Percentiles rank a stretch among this genome's conserved stretches.
phyloP scores from a whole-genome alignment of 2,888 invertebrate genomes.

The Drosophila borborema region DNA sequence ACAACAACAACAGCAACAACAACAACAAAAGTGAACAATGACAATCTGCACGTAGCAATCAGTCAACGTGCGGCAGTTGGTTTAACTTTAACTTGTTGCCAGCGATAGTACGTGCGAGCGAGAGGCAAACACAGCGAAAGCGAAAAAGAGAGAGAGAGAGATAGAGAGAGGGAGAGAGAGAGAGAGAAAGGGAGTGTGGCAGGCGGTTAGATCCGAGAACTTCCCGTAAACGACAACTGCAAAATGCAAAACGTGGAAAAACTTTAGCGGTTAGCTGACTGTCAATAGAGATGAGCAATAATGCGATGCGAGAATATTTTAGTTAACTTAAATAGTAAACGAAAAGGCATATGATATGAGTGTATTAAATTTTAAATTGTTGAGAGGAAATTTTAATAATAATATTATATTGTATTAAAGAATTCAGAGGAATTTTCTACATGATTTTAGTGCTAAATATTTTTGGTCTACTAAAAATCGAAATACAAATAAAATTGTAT shows the following conservation, averaged over 20 bases:
- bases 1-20: slow-evolving; percentile 21
- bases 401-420: neutral
- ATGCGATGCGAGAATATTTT: slow-evolving; percentile 42
- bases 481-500: too few species aligned
- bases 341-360: neutral
- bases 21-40: slow-evolving; percentile 72
- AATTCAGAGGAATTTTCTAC: neutral
- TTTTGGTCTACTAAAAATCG: too few species aligned
- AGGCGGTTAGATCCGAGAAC: slow-evolving; percentile 38
- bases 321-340: too few species aligned
- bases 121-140: neutral
- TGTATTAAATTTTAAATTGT: neutral
- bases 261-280: slow-evolving; percentile 52
- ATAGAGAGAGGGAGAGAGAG: slow-evolving; percentile 6
- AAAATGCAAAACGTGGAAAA: slow-evolving; percentile 73
- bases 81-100: slow-evolving; percentile 77
- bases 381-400: neutral
- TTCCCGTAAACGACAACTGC: slow-evolving; percentile 67
- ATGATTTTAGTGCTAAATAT: too few species aligned
- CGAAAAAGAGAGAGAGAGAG: slow-evolving; percentile 19
- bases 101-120: slow-evolving; percentile 53
- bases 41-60: slow-evolving; percentile 84
- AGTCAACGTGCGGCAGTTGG: slow-evolving; percentile 82
- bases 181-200: slow-evolving; percentile 4
- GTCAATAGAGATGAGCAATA: slow-evolving; percentile 66